phyloP scores from a whole-genome alignment of 2,797 vertebrate species.

The Pelochelys cantorii region DNA sequence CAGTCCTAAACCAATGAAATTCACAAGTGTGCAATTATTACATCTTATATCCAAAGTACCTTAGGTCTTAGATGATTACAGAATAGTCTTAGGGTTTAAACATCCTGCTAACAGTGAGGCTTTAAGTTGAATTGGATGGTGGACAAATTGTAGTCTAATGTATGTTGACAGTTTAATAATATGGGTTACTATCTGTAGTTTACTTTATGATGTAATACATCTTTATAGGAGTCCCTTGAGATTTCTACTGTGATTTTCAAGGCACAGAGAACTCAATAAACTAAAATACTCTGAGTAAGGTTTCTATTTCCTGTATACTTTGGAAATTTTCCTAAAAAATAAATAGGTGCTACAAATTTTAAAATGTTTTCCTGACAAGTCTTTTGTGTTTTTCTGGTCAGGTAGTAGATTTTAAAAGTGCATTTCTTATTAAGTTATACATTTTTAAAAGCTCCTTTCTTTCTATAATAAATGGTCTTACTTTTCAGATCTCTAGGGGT shows the following conservation, averaged over 20 bases:
- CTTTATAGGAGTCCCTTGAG: constrained; percentile 76
- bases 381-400: constrained; percentile 75
- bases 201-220: constrained; percentile 84
- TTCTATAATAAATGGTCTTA: constrained; percentile 58
- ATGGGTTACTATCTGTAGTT: constrained; percentile 79
- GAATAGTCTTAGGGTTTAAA: constrained; percentile 77
- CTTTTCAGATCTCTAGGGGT: constrained; percentile 63
- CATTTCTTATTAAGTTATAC: constrained; percentile 64
- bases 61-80: constrained; percentile 76
- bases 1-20: no score
- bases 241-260: constrained; percentile 74
- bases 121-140: constrained; percentile 73
- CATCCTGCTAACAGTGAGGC: constrained; percentile 74
- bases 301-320: constrained; percentile 78
- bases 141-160: constrained; percentile 81
- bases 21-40: constrained; percentile 60
- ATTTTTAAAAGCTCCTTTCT: constrained; percentile 58
- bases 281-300: constrained; percentile 69
- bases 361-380: constrained; percentile 76
- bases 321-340: constrained; percentile 81
- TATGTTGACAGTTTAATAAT: constrained; percentile 85
- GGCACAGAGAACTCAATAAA: constrained; percentile 79
- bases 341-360: constrained; percentile 76
- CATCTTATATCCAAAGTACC: constrained; percentile 74
- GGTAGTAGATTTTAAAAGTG: constrained; percentile 67